A percentile compares a stretch with the other conserved stretches of the same genome.
phyloP scores from a whole-genome alignment of 2,797 vertebrate species.

The Rousettus madagascariensis region DNA sequence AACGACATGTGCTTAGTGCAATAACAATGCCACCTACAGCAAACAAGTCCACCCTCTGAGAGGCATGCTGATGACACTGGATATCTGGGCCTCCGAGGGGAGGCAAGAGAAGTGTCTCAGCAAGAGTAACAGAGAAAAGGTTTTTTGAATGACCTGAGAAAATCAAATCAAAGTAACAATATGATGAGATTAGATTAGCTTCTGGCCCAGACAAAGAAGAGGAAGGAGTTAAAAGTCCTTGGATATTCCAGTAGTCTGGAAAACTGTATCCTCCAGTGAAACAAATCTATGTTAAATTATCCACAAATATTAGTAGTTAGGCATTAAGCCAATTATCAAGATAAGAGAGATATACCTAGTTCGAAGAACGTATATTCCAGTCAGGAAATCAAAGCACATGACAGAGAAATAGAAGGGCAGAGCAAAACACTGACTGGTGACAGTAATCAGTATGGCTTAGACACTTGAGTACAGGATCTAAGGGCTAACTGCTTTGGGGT shows the following conservation, averaged over 20 bases:
- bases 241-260: not conserved
- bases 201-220: not conserved
- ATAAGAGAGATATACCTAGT: not conserved
- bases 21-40: conserved; percentile 30
- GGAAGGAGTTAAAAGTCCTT: not conserved
- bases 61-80: not conserved
- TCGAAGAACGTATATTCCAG: not conserved
- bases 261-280: not conserved
- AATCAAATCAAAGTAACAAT: conserved; percentile 41
- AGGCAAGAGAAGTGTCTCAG: not conserved
- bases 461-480: not conserved
- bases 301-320: not conserved
- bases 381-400: conserved; percentile 23
- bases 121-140: not conserved
- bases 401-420: not conserved
- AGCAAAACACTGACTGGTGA: not conserved
- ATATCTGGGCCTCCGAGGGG: not conserved
- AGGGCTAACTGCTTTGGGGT: not conserved
- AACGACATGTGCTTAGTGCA: conserved; percentile 76
- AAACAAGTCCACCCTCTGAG: not conserved
- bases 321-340: not conserved
- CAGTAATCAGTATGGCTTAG: not conserved
- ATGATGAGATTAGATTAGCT: not conserved
- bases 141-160: conserved; percentile 31
- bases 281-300: not conserved